Conservation (phyloP, 2,797 vertebrate genomes). For the Megaceryle alcyon region DNA sequence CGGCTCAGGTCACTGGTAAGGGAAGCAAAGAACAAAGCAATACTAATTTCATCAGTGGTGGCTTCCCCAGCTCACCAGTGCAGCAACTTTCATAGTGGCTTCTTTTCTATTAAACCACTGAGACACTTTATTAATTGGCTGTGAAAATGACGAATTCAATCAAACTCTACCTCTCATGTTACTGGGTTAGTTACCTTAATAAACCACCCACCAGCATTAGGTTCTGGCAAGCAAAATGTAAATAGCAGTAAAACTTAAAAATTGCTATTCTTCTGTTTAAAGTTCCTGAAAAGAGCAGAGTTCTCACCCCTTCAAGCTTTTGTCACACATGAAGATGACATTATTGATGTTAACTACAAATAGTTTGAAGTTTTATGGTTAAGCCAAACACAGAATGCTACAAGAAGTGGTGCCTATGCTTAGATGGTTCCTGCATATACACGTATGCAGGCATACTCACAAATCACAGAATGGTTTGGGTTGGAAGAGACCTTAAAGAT, state of each 20-base stretch:
- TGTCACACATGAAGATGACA: neutral
- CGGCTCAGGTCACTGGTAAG: neutral
- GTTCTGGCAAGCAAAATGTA: neutral
- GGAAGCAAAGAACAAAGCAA: neutral
- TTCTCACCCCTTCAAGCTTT: neutral
- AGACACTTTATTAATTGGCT: neutral
- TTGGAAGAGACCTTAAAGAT: neutral
- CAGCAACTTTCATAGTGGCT: neutral
- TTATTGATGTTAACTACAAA: neutral
- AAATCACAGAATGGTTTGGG: neutral
- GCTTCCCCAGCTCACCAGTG: neutral
- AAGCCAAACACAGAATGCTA: neutral
- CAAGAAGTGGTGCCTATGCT: neutral
- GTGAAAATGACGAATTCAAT: neutral
- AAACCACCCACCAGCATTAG: neutral
- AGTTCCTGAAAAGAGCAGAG: neutral
- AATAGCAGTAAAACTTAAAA: neutral
- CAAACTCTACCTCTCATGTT: neutral
- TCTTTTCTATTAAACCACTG: neutral
- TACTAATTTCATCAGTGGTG: neutral
- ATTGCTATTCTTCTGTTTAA: neutral
- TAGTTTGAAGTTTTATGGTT: neutral
- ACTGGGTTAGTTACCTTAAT: neutral
- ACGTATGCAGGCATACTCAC: neutral
- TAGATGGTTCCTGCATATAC: fast-evolving